phyloP scores from a whole-genome alignment of 2,888 invertebrate species.

The Chymomyza procnemis region DNA sequence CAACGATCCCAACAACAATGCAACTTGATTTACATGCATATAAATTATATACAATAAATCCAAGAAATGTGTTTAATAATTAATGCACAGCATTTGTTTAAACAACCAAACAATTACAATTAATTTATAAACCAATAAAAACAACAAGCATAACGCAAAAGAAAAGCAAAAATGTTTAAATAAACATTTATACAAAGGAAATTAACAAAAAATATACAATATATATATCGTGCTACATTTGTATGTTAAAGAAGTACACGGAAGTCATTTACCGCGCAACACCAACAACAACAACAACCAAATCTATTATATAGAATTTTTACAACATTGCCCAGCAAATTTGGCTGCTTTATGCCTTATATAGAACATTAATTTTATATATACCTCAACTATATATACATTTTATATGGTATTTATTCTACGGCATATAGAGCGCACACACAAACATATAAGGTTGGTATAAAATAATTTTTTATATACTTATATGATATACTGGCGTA shows the following conservation, averaged over 20 bases:
- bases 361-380: not conserved
- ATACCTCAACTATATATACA: not conserved
- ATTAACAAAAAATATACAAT: not conserved
- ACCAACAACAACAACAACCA: not conserved
- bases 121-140: not conserved
- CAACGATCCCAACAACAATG: constrained; percentile 37
- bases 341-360: not conserved
- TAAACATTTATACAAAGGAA: not conserved
- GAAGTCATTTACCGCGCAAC: not conserved
- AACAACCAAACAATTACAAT: constrained; percentile 3
- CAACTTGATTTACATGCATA: constrained; percentile 28
- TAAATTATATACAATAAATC: not conserved
- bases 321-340: not conserved
- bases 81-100: not conserved
- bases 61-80: not conserved
- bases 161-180: constrained; percentile 1
- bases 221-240: not conserved
- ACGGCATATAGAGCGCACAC: constrained; percentile 13
- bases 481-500: not conserved
- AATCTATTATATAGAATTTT: not conserved
- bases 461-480: not conserved
- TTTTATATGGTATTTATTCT: not conserved
- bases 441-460: constrained; percentile 12
- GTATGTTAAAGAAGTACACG: not conserved
- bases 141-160: constrained; percentile 3